Evolutionary conservation across 2,888 invertebrate genomes (phyloP), one percentile per base, ranked within the genome.

Genomic region (Abrostola tripartita): DNA sequence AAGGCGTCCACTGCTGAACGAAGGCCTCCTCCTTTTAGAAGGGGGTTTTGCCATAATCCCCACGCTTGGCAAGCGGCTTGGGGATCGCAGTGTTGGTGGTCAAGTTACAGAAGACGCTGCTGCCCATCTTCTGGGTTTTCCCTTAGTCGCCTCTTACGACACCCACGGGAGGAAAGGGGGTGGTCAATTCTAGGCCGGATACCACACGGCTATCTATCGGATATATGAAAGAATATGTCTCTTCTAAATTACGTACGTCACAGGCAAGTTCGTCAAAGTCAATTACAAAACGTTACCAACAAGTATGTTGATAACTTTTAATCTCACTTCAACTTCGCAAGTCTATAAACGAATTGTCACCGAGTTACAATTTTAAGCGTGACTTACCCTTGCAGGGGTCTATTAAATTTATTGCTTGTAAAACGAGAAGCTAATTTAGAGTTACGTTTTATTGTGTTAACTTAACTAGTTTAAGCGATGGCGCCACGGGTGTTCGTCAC

Each of bases 371-470:
- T 90, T 92, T 91, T 81, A 85, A 89, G 85, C 88, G 82, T 82
- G 86, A 87, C 83, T 84, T 84, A 78, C 85, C 88, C 88, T 86
- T 74, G 81, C 74, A 81, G 86, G 85, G 84, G 90, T 87, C 92
- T 88, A 92, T 93, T 93, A 92, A 91, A 92, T 93, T 93, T 92
- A 93, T 93, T 93, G 91, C 91, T 91, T 92, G 93, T 93, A 94
- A 94, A 93, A 90, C 92, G 93, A 91, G 89, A 81, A 92, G 93
- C 93, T 94, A 94, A 94, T 94, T 93, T 92, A 86, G 88, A 92
- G 92, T 90, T 88, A 88, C 90, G 86, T 91, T 94, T 93, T 93
- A 94, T 93, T 93, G 90, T 92, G 91, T 93, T 92, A 90, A 88
- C 88, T 87, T 91, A 92, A 92, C 91, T 90, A 90, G 86, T 89